Evolutionary conservation across 2,113 vertebrate species (phyloP).

Genomic region (Mustelus asterias): DNA sequence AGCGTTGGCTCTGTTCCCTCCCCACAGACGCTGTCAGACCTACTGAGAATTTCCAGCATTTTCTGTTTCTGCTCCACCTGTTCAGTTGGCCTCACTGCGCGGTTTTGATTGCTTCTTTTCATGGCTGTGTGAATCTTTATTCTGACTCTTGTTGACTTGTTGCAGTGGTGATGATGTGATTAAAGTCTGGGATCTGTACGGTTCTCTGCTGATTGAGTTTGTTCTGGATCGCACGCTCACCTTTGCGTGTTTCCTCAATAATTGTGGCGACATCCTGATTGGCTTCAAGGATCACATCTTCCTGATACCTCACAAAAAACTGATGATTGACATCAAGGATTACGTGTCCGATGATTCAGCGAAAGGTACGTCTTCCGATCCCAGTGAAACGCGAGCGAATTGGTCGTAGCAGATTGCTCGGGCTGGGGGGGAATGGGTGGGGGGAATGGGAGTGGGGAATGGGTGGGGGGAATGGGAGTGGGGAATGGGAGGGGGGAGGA

Average conservation of each 20-base stretch:
- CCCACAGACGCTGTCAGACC: too few species aligned
- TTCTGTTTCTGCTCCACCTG: too few species aligned
- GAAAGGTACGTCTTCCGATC: neutral
- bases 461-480: too few species aligned
- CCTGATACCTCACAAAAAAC: slow-evolving; percentile 42
- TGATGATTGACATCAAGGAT: neutral
- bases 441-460: too few species aligned
- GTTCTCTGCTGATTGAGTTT: slow-evolving; percentile 46
- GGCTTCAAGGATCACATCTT: slow-evolving; percentile 44
- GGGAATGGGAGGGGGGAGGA: too few species aligned
- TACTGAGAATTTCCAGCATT: too few species aligned
- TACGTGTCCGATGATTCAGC: slow-evolving; percentile 38
- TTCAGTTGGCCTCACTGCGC: too few species aligned
- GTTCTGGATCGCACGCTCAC: slow-evolving; percentile 44
- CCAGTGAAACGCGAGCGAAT: neutral
- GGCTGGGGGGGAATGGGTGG: too few species aligned
- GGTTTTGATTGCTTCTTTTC: slow-evolving; percentile 42
- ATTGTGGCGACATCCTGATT: slow-evolving; percentile 43
- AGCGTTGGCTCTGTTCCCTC: too few species aligned
- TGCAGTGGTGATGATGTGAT: slow-evolving; percentile 43
- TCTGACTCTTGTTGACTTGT: slow-evolving; percentile 41
- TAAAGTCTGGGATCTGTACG: slow-evolving; percentile 44
- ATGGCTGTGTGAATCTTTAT: slow-evolving; percentile 19
- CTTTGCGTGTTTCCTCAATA: slow-evolving; percentile 41
- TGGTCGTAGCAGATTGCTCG: neutral